Evolutionary conservation across 2,797 vertebrate species (phyloP).

Genomic region (Diplodus puntazzo): DNA sequence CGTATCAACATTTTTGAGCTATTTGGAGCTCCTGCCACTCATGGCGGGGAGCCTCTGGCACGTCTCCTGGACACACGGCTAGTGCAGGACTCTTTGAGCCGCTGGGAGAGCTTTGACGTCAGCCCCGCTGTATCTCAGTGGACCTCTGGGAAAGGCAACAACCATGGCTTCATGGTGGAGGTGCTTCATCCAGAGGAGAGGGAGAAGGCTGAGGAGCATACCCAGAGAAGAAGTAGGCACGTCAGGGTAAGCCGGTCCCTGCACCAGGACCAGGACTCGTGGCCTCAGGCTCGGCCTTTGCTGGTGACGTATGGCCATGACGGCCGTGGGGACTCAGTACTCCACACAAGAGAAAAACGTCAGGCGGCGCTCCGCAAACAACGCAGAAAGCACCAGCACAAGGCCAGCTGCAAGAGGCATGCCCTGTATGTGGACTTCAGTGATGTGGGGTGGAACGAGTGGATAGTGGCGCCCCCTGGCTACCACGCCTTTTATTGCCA

Average conservation of each 20-base stretch:
- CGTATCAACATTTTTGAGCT: slow-evolving; percentile 99
- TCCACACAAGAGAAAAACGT: slow-evolving; percentile 94
- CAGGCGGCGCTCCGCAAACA: slow-evolving; percentile 91
- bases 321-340: slow-evolving; percentile 92
- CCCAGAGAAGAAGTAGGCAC: slow-evolving; percentile 85
- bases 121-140: slow-evolving; percentile 94
- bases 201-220: slow-evolving; percentile 73
- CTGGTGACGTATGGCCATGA: slow-evolving; percentile 97
- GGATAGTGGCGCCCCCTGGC: slow-evolving; percentile 98
- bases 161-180: slow-evolving; percentile 97
- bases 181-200: slow-evolving; percentile 90
- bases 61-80: slow-evolving; percentile 97
- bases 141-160: slow-evolving; percentile 91
- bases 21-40: slow-evolving; percentile 87
- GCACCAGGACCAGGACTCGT: slow-evolving; percentile 92
- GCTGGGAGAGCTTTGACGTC: slow-evolving; percentile 98
- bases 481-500: slow-evolving; percentile 99
- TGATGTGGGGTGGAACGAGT: slow-evolving; percentile 99
- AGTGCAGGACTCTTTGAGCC: slow-evolving; percentile 93
- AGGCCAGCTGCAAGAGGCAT: slow-evolving; percentile 95
- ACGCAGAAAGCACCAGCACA: slow-evolving; percentile 91
- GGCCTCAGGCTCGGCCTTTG: slow-evolving; percentile 94
- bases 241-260: slow-evolving; percentile 97
- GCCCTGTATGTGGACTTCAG: slow-evolving; percentile 98
- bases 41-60: slow-evolving; percentile 88